phyloP scores from a whole-genome alignment of 2,113 vertebrate genomes.

The Morone chrysops region DNA sequence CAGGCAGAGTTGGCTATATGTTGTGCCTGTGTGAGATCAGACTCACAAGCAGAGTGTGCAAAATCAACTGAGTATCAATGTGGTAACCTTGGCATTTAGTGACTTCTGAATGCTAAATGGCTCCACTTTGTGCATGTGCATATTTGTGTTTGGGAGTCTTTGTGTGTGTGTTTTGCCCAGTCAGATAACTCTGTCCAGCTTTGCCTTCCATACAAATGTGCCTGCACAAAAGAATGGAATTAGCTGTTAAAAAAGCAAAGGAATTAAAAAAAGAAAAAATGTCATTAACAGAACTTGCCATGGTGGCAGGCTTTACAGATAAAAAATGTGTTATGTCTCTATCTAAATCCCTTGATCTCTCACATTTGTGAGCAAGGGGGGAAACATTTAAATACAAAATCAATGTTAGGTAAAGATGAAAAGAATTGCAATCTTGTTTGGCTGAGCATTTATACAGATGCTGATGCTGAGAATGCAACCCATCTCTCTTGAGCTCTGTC shows the following conservation, averaged over 20 bases:
- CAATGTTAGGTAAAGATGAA: neutral
- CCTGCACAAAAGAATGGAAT: slow-evolving; percentile 32
- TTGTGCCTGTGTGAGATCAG: slow-evolving; percentile 7
- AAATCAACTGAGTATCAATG: slow-evolving; percentile 50
- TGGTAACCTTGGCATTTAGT: slow-evolving; percentile 66
- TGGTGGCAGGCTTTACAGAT: slow-evolving; percentile 10
- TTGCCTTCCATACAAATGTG: slow-evolving; percentile 35
- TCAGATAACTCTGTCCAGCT: slow-evolving; percentile 3
- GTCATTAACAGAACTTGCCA: slow-evolving; percentile 8
- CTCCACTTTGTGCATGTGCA: neutral
- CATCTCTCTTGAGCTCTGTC: neutral
- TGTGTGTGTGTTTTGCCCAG: slow-evolving; percentile 31
- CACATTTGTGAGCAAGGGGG: neutral
- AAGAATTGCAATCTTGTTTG: slow-evolving; percentile 17
- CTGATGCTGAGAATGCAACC: neutral
- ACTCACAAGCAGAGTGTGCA: slow-evolving; percentile 31
- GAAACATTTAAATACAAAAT: slow-evolving; percentile 28
- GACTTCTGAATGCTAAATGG: slow-evolving; percentile 59
- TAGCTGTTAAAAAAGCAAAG: slow-evolving; percentile 21
- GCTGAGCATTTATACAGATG: neutral
- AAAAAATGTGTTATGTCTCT: slow-evolving; percentile 29
- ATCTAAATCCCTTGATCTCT: slow-evolving; percentile 34
- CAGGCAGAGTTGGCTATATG: neutral
- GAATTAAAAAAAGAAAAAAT: neutral
- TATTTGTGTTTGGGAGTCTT: slow-evolving; percentile 27